phyloP scores from a whole-genome alignment of 1,140 invertebrate species.

The Paralvinella palmiformis region DNA sequence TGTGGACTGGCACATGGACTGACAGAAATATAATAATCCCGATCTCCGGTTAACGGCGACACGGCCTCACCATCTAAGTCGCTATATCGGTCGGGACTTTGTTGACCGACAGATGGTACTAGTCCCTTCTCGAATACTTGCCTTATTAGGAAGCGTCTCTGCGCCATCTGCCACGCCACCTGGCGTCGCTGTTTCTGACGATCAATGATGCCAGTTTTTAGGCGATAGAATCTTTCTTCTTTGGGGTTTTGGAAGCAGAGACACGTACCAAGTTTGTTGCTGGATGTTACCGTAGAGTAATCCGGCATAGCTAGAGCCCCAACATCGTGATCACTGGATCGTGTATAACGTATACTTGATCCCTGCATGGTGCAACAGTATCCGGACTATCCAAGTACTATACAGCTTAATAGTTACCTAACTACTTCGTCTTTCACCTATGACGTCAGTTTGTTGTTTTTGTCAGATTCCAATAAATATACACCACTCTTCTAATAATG shows the following conservation, averaged over 20 bases:
- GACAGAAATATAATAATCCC: background rate
- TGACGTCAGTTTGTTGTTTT: too few species aligned
- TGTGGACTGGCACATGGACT: background rate
- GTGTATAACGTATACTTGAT: too few species aligned
- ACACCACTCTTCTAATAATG: too few species aligned
- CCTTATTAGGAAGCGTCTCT: background rate
- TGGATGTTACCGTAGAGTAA: background rate
- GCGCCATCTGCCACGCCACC: background rate
- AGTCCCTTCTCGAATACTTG: slow-evolving; percentile 3
- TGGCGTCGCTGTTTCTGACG: background rate
- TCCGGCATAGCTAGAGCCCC: background rate
- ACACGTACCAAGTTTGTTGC: background rate
- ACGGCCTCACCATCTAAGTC: background rate
- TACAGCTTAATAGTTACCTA: too few species aligned
- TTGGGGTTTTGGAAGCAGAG: background rate
- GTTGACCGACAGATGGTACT: background rate
- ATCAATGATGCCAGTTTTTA: background rate
- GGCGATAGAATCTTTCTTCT: background rate
- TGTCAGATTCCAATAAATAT: too few species aligned
- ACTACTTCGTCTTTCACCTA: too few species aligned
- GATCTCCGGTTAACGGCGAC: background rate
- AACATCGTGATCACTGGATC: too few species aligned
- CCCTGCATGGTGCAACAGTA: too few species aligned
- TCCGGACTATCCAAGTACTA: too few species aligned
- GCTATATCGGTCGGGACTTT: too few species aligned